Base-by-base conservation (phyloP, 2,888 invertebrate genomes). In the Caenorhabditis sp. region DNA sequence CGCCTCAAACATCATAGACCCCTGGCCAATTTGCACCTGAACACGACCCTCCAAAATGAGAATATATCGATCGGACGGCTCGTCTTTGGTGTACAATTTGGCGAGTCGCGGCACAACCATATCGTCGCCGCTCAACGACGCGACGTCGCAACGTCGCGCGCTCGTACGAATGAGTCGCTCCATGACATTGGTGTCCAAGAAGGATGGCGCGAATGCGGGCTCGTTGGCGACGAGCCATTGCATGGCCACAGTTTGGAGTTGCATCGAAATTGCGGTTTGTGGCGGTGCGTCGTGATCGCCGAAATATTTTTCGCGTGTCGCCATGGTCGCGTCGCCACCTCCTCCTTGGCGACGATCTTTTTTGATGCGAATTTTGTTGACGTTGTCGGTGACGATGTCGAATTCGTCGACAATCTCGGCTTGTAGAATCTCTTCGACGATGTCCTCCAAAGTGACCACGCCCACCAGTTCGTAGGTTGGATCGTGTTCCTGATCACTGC, bases 341-440 rank as follows among this genome's bases (percentile, higher is more conserved):
- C 75, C 69, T 50, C 79, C 80, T 8, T 77, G 58, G 26, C 66
- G 60, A 43, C 66, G 64, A 19, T 69, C 66, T 57, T 74, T 77
- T 59, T 77, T 76, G 59, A 83, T 76, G 26, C 75, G 77, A 31
- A 72, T 78, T 36, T 81, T 76, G 51, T 81, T 77, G 37, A 86
- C 86, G 67, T 86, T 86, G 61, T 86, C 86, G 12, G 80, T 83
- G n/a, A 86, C 80, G 1, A 95, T 94, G 88, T 97, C 97, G 0
- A 95, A 97, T 89, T 97, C 97, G 88, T 99, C 97, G 81, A 95
- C 93, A 83, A 99, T 99, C 90, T 99, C 97, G 0, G 95, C 93
- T 88, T 82, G 81, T 37, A 82, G 62, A 59, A 82, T 82, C 59
- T 82, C 82, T 61, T 83, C 83, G 10, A 83, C 81, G 67, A 86